phyloP scores from a whole-genome alignment of 2,113 vertebrate genomes.

The Corythornis cristatus region DNA sequence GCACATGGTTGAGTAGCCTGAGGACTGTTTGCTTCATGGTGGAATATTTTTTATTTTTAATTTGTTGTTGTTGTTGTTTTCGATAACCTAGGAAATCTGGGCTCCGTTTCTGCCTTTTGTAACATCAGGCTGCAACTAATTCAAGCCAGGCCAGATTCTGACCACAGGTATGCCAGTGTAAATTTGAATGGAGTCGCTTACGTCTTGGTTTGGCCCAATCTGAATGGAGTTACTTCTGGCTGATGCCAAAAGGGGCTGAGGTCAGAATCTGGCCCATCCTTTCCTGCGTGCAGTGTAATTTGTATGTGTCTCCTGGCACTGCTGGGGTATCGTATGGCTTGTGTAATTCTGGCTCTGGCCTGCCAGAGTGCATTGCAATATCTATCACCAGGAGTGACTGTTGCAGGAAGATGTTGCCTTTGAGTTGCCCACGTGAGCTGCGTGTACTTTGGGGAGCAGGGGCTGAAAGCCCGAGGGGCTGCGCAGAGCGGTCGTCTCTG shows the following conservation, averaged over 20 bases:
- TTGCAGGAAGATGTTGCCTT: not conserved
- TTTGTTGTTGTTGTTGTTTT: not conserved
- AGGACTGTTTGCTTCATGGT: not conserved
- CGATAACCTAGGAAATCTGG: slow-evolving; percentile 53
- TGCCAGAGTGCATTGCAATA: slow-evolving; percentile 6
- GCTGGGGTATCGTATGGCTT: slow-evolving; percentile 9
- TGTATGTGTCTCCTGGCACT: slow-evolving; percentile 15
- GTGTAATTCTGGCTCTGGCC: not conserved
- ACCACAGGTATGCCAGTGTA: slow-evolving; percentile 66
- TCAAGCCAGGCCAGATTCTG: slow-evolving; percentile 65
- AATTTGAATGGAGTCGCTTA: slow-evolving; percentile 62
- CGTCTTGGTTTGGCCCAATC: slow-evolving; percentile 48
- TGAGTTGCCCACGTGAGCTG: not conserved
- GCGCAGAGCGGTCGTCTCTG: fast-evolving
- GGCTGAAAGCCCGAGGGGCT: not conserved
- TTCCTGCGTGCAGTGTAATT: slow-evolving; percentile 34
- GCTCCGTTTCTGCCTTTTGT: slow-evolving; percentile 28
- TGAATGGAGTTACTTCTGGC: slow-evolving; percentile 62
- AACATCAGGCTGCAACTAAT: slow-evolving; percentile 45
- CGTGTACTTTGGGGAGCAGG: fast-evolving
- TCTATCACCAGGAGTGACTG: not conserved
- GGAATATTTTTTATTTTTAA: not conserved
- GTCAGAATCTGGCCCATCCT: slow-evolving; percentile 61
- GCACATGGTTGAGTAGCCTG: not conserved
- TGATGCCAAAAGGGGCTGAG: slow-evolving; percentile 58